Evolutionary conservation across 2,113 vertebrate species (phyloP).

Genomic region (Fukomys damarensis): DNA sequence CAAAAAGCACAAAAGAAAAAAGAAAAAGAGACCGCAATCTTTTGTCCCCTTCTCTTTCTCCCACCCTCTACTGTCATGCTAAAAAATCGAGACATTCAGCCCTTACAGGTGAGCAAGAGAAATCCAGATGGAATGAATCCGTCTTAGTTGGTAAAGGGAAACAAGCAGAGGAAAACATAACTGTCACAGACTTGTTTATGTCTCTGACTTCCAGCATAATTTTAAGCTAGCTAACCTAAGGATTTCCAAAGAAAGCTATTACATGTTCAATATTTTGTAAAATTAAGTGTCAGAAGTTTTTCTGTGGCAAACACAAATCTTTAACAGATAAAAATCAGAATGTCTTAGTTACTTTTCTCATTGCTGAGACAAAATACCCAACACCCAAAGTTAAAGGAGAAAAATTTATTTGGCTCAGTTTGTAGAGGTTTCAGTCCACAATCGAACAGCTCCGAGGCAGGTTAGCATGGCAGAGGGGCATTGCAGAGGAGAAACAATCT

Average conservation of each 20-base stretch:
- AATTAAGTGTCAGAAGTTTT: background rate
- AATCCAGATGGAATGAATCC: background rate
- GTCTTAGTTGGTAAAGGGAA: background rate
- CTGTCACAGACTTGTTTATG: background rate
- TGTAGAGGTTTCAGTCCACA: background rate
- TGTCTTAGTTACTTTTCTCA: background rate
- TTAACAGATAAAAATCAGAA: slow-evolving; percentile 17
- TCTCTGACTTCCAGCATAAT: background rate
- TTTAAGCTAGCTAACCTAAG: background rate
- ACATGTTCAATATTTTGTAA: background rate
- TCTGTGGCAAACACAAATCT: background rate
- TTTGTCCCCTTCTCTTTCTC: background rate
- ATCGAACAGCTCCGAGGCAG: background rate
- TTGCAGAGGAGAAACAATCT: background rate
- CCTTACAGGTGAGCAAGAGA: background rate
- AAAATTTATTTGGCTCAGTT: background rate
- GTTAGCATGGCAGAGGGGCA: background rate
- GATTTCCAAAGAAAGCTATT: background rate
- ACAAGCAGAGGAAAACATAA: background rate
- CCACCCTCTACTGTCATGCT: background rate
- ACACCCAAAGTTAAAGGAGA: background rate
- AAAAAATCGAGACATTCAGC: background rate
- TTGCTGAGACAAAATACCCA: background rate
- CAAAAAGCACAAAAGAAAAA: no score
- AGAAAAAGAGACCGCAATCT: background rate